Evolutionary conservation across 37 sponge, comb jelly and placozoan genomes (phyloP).

Genomic region (Ephydatia muelleri): DNA sequence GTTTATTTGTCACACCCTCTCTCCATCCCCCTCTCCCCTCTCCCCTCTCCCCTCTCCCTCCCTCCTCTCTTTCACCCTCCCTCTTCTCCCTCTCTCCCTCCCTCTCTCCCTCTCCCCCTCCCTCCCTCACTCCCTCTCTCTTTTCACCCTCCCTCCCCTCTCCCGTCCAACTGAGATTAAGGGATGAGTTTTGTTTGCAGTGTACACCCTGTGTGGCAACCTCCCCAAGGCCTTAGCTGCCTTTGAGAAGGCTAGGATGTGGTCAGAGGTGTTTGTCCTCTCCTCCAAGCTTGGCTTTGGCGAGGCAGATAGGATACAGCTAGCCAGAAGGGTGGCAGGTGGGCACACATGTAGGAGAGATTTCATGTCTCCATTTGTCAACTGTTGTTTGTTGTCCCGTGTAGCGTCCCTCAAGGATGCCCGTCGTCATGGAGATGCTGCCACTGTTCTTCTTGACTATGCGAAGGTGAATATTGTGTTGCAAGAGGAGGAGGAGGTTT

Average conservation of each 20-base stretch:
- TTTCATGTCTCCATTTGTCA: background rate
- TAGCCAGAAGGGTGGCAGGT: conserved; percentile 66
- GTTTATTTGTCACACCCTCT: too few species aligned
- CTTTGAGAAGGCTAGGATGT: conserved; percentile 73
- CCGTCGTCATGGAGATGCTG: conserved; percentile 37
- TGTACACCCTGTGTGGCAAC: conserved; percentile 52
- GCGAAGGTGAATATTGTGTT: conserved; percentile 27
- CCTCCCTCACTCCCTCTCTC: too few species aligned
- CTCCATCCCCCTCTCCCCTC: background rate
- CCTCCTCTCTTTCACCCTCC: too few species aligned
- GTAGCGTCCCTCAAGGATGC: conserved; percentile 40
- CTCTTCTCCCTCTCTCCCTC: too few species aligned
- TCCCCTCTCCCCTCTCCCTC: too few species aligned
- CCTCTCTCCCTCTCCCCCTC: too few species aligned
- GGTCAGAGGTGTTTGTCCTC: conserved; percentile 70
- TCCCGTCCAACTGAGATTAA: too few species aligned
- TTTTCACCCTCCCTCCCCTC: too few species aligned
- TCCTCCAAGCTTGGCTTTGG: conserved; percentile 47
- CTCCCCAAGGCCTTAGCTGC: conserved; percentile 51
- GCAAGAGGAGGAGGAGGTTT: background rate
- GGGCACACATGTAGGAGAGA: background rate
- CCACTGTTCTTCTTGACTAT: conserved; percentile 70
- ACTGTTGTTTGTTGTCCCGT: background rate
- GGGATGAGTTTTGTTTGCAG: conserved; percentile 16
- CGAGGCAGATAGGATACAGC: conserved; percentile 32